Base-by-base conservation (phyloP, 2,797 vertebrate genomes). In the Lithobates pipiens region DNA sequence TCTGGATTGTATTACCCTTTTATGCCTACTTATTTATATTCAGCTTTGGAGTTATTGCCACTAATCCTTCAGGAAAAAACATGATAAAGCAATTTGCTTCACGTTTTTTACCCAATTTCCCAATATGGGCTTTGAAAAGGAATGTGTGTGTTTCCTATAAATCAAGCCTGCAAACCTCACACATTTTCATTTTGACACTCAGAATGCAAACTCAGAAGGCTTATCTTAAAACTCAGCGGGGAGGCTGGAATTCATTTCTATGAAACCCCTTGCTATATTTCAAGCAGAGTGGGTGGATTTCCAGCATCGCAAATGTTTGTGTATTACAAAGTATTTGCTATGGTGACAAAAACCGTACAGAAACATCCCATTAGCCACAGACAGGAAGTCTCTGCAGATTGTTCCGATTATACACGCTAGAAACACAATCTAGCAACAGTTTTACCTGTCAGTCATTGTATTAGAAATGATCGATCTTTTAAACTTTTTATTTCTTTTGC, bases 221-320 rank as follows among this genome's bases (percentile, higher is more conserved):
- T 93, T 94, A 93, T 93, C 93, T 94, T 90, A 89, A 91, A 93
- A 95, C 93, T 92, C 94, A 93, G 92, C 92, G 92, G 93, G 93
- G 91, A 93, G 92, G 89, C 90, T 93, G 93, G 91, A 95, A 95
- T 95, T 93, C 89, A 93, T 93, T 94, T 94, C 93, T 93, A 93
- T 92, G 94, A 94, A 94, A 63, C 50, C 93, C 91, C 92, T 94
- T 93, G 93, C 93, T 91, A 91, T 95, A 93, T 94, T 95, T 95
- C 94, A 94, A 91, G 91, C 91, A 90, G 93, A 94, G 95, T 95
- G 94, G 94, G 95, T 93, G 94, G 93, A 94, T 94, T 95, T 94
- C 92, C 93, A 94, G 91, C 91, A 25, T 92, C 90, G 94, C 93
- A 94, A 94, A 94, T 95, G 94, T 95, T 95, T 95, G 94, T 95